Evolutionary conservation across 2,113 vertebrate species (phyloP), one percentile per base, ranked within the genome.

Genomic region (Acrocephalus arundinaceus): DNA sequence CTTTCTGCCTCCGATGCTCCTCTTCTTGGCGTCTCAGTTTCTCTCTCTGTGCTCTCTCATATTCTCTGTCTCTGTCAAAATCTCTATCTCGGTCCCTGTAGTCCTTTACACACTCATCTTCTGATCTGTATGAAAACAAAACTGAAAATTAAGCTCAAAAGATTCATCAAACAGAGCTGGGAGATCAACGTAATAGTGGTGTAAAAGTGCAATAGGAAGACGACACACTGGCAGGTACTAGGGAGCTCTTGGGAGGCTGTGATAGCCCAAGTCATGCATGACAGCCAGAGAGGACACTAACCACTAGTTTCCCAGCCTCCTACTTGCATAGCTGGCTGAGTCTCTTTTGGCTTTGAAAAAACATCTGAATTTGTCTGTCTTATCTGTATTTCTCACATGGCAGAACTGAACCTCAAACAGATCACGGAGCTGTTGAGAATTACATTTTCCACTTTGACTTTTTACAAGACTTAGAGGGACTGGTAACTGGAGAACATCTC

Each of bases 1-100:
- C 99, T 85, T 98, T 98, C 96, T 98, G 98, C 92, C 98, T 98
- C 45, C 99, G 97, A 10, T 99, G 98, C 18, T 99, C 99, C 52
- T 99, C 99, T 24, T 99, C 99, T 72, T 99, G 99, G 10, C 99
- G 98, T 62, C 98, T 98, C 86, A 98, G 71, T 61, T 98, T 98
- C 72, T 99, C 99, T 81, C 98, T 98, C 87, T 98, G 98, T 14
- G 98, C 97, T 81, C 98, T 98, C 87, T 99, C 98, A 96, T 98
- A 98, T 31, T 99, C 99, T 92, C 96, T 61, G 46, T 99, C 99
- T 51, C 98, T 98, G 49, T 99, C 98, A 31, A 98, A 98, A 82
- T 99, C 98, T 91, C 98, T 97, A 84, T 99, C 99, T 65, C 98
- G 96, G 75, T 99, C 98, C 76, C 98, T 97, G 96, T 98, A 99